phyloP scores from a whole-genome alignment of 2,888 invertebrate species.

The Amphiduros pacificus region DNA sequence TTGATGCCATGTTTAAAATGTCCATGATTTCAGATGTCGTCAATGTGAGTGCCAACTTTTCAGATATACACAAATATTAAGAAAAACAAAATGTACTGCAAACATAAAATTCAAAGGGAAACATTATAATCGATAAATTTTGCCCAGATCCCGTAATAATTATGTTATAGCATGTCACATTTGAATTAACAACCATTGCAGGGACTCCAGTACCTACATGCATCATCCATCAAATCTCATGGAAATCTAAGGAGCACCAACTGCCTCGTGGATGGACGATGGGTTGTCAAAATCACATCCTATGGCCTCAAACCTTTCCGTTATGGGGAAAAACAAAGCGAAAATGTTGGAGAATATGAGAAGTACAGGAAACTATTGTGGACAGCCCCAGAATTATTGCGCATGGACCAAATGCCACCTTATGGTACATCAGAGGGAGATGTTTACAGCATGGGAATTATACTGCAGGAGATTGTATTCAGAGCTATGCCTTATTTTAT shows the following conservation, averaged over 20 bases:
- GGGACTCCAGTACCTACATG: not conserved
- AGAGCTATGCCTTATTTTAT: not conserved
- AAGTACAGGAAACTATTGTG: constrained; percentile 1
- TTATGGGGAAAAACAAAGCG: not conserved
- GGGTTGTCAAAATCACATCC: not conserved
- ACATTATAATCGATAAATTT: too few species aligned
- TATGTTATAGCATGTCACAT: too few species aligned
- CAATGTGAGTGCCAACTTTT: constrained; percentile 41
- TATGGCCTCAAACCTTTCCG: not conserved
- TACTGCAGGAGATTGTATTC: constrained; percentile 2
- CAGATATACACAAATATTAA: too few species aligned
- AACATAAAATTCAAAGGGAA: too few species aligned
- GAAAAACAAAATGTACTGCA: too few species aligned
- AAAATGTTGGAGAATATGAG: not conserved
- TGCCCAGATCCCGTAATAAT: too few species aligned
- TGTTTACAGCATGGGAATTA: constrained; percentile 12
- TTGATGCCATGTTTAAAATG: constrained; percentile 50
- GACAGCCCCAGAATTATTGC: constrained; percentile 9
- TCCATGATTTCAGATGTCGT: constrained; percentile 45
- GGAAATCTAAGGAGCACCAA: not conserved
- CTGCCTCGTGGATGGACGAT: not conserved
- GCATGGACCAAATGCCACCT: not conserved
- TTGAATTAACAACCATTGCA: too few species aligned
- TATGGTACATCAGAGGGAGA: constrained; percentile 9
- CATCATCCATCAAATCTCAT: not conserved